Base-by-base conservation (phyloP, 2,888 invertebrate species). In the Troides aeacus region DNA sequence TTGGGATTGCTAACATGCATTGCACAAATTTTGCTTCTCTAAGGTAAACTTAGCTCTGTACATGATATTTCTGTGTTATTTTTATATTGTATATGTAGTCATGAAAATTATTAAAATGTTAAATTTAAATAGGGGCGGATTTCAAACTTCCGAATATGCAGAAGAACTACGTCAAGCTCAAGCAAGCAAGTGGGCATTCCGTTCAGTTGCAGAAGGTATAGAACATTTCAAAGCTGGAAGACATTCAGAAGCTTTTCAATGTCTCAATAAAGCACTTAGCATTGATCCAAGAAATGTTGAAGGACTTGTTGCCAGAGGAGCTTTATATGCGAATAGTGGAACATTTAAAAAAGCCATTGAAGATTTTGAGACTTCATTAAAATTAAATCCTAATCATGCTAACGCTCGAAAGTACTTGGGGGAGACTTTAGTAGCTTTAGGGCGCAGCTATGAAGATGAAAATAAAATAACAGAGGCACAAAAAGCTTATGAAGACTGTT, bases 361-460 rank as follows among this genome's bases (percentile, higher is more conserved):
- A 78, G 99, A 99, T 86, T 98, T 99, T 87, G 98, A 98, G 88
- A 96, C 96, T 30, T 98, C 99, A 6, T 87, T 99, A 57, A 96
- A 97, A 84, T 86, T 97, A 60, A 97, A 99, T 88, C 96, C 97
- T 1, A 96, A 95, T 73, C 99, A 99, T 87, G 96, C 96, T 2
- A 99, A 99, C 89, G 99, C 98, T 50, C 95, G 97, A 70, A 98
- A 98, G 85, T 99, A 99, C 89, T 95, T 98, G 93, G 97, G 97
- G 50, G 98, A 99, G 87, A 99, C 98, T 0, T 89, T 98, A 61
- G 96, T 98, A 0, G 98, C 98, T 0, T 90, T 97, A 64, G 98
- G 97, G 53, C 94, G 97, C 64, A 97, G 97, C 82, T 97, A 96
- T 83, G 97, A 97, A 82, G 97, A 97, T 77, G 97, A 97, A 76